Evolutionary conservation across 1,140 invertebrate genomes (phyloP).

Genomic region (Lucilia sericata): DNA sequence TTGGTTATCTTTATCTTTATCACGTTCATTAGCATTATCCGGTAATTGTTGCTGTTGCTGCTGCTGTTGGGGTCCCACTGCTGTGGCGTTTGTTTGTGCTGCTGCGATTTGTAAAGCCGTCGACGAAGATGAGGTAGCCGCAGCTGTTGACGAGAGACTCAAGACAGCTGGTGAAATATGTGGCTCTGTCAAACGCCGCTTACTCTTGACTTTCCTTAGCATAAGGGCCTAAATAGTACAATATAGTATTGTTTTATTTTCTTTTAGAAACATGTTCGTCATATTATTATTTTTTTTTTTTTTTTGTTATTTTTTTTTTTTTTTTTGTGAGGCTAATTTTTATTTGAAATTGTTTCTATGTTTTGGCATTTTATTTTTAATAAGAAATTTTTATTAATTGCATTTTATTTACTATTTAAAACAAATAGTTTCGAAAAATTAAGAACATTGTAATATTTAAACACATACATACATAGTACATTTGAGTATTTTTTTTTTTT

Average conservation of each 20-base stretch:
- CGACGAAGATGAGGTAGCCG: constrained; percentile 46
- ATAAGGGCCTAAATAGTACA: constrained; percentile 72
- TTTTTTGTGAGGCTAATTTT: background rate
- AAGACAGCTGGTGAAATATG: constrained; percentile 76
- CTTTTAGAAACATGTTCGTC: background rate
- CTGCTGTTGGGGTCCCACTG: background rate
- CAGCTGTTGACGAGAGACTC: constrained; percentile 53
- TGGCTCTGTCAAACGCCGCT: constrained; percentile 88
- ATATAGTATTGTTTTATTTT: background rate
- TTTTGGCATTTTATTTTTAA: too few relatives aligned
- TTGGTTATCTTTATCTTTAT: constrained; percentile 56
- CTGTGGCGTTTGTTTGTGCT: constrained; percentile 28
- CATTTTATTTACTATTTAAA: background rate
- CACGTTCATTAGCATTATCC: constrained; percentile 36
- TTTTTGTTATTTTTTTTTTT: constrained; percentile 16
- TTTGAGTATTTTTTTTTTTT: background rate
- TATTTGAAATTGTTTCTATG: too few relatives aligned
- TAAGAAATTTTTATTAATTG: background rate
- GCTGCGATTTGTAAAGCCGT: constrained; percentile 72
- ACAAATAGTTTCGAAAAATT: background rate
- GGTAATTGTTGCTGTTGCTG: constrained; percentile 46
- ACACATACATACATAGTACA: background rate
- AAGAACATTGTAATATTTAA: background rate
- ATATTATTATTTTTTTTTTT: constrained; percentile 30
- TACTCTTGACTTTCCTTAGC: constrained; percentile 92